Percentiles rank a stretch among this genome's conserved stretches.
These are phyloP conservation scores for Xyrichtys novacula DNA, from an alignment of 2,797 vertebrate species.

Conservation along the genomic window DNA sequence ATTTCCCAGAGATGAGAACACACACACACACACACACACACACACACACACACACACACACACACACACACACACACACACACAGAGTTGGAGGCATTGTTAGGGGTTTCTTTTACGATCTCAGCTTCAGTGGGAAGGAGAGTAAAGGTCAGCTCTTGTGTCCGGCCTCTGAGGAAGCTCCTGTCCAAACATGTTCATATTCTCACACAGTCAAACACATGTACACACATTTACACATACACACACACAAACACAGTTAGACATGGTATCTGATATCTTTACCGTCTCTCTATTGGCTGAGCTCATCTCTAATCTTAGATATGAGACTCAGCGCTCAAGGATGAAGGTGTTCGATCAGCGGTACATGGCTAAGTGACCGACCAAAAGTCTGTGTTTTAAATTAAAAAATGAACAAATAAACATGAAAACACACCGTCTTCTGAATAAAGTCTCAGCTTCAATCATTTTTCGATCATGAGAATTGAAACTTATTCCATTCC, in stretches of 20 bases:
- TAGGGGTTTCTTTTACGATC: conserved; percentile 16
- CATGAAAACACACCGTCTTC: no score
- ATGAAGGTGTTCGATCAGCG: no score
- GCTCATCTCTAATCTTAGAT: no score
- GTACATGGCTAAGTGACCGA: no score
- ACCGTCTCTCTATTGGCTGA: no score
- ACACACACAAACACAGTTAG: neutral
- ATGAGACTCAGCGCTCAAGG: no score
- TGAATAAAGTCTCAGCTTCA: neutral
- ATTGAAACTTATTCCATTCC: neutral
- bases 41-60: neutral
- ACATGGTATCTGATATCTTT: no score
- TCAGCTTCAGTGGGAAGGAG: conserved; percentile 31
- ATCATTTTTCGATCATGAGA: conserved; percentile 14
- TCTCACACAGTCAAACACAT: neutral
- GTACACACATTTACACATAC: neutral
- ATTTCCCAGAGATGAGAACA: no score
- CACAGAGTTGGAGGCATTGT: conserved; percentile 8
- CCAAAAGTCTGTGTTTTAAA: no score
- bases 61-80: neutral
- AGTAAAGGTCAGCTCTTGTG: neutral
- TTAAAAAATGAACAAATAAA: neutral
- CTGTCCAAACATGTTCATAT: conserved; percentile 20
- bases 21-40: no score
- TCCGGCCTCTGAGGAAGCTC: conserved; percentile 33